Evolutionary conservation across 1,140 invertebrate species (phyloP), one percentile per base, ranked within the genome.

Genomic region (Tetramorium simillimum): DNA sequence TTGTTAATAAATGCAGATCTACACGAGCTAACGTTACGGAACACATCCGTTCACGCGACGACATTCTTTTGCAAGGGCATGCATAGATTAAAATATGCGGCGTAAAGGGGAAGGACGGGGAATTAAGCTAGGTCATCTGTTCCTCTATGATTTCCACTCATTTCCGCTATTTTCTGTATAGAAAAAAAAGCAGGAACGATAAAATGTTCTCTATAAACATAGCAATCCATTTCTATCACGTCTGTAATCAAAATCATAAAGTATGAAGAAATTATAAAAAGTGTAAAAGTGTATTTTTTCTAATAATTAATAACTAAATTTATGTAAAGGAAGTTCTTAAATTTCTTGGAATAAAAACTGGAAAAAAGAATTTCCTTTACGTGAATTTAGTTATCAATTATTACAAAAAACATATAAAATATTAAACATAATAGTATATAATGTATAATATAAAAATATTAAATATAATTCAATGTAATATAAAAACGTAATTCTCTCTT

Each of bases 11-110:
- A 89, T 16, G 37, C 24, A 12, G 0, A 69, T 1, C 65, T 18
- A 28, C 58, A 65, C 49, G 28, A 77, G 12, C 73, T 9, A 56
- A 53, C 21, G 51, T 67, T 65, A 46, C 40, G 46, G n/a, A 72
- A 60, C 24, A 86, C 81, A 62, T 90, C 51, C 86, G 63, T 86
- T 88, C 89, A 90, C 73, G 86, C 88, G 18, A 58, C 69, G 6
- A n/a, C 75, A 89, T 89, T 85, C 80, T 51, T 88, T 18, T 24
- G 37, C 63, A 84, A 88, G 84, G 24, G 67, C 43, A 60, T 58
- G 73, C 9, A 49, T 18, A 78, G n/a, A 60, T 84, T 70, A 84
- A 73, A 82, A 82, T 82, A 14, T 60, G 16, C 14, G 9, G 18
- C 43, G 21, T 7, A 33, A 46, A 46, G 5, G 16, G 21, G 65